Conservation (phyloP, 2,113 vertebrate genomes). For the Aspidoscelis tigris region DNA sequence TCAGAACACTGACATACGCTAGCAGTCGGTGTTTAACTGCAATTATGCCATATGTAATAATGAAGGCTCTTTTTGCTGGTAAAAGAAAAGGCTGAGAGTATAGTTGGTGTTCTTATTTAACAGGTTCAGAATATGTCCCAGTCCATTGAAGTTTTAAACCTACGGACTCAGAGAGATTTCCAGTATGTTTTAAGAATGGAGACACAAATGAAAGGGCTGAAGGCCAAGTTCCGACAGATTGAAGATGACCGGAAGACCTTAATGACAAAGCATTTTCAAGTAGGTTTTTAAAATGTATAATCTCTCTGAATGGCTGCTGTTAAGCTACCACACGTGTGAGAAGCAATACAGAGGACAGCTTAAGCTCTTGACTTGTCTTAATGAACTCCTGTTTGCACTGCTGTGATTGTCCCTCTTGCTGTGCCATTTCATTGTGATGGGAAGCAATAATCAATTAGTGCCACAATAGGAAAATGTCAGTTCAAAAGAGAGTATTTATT, state of each 20-base stretch:
- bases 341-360: slow-evolving; percentile 1
- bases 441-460: slow-evolving; percentile 56
- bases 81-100: not conserved
- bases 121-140: slow-evolving; percentile 99
- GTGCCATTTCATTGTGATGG: slow-evolving; percentile 32
- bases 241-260: slow-evolving; percentile 96
- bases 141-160: slow-evolving; percentile 96
- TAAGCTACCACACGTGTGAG: slow-evolving; percentile 16
- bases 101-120: slow-evolving; percentile 56
- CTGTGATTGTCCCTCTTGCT: slow-evolving; percentile 13
- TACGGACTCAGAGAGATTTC: slow-evolving; percentile 97
- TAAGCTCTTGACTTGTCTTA: slow-evolving; percentile 27
- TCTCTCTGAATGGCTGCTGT: slow-evolving; percentile 43
- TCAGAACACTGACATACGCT: not conserved
- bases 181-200: slow-evolving; percentile 99
- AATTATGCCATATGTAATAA: too few relatives aligned
- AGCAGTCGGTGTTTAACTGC: slow-evolving; percentile 26
- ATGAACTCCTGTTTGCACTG: slow-evolving; percentile 30
- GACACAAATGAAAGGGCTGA: slow-evolving; percentile 96
- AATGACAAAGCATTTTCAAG: slow-evolving; percentile 96
- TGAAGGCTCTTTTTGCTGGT: not conserved
- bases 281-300: slow-evolving; percentile 67
- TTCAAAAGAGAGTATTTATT: slow-evolving; percentile 24
- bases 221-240: slow-evolving; percentile 95
- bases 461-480: slow-evolving; percentile 34